phyloP scores from a whole-genome alignment of 2,888 invertebrate genomes.

The Zaprionus obscuricornis region DNA sequence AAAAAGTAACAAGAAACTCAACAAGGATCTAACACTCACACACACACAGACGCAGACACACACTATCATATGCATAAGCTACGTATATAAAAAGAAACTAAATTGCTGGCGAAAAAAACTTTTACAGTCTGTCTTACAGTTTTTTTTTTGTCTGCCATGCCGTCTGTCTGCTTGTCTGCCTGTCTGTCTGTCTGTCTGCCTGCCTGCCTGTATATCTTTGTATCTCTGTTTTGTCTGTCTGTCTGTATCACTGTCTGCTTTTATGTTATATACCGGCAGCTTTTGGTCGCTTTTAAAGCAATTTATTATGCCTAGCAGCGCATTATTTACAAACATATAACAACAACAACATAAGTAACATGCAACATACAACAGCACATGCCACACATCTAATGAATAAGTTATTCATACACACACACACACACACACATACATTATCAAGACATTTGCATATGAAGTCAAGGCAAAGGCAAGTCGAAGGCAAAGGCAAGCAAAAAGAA shows the following conservation, averaged over 20 bases:
- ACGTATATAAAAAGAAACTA: no score
- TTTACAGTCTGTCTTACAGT: slow-evolving; percentile 1
- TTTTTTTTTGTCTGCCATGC: background rate
- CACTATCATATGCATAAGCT: no score
- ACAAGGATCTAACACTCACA: slow-evolving; percentile 47
- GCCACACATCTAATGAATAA: slow-evolving; percentile 67
- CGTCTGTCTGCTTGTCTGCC: no score
- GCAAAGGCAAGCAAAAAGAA: slow-evolving; percentile 19
- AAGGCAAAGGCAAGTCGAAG: no score
- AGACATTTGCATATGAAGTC: slow-evolving; percentile 51
- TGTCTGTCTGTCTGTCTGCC: no score
- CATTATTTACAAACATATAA: slow-evolving; percentile 52
- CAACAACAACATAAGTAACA: slow-evolving; percentile 16
- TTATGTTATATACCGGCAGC: slow-evolving; percentile 45
- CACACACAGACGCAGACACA: no score
- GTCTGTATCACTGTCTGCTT: slow-evolving; percentile 2
- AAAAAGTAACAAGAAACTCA: slow-evolving; percentile 38
- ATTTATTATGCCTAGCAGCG: slow-evolving; percentile 68
- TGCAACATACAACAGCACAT: slow-evolving; percentile 13
- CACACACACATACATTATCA: slow-evolving; percentile 52
- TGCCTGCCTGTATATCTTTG: no score
- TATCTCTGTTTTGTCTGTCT: slow-evolving; percentile 23
- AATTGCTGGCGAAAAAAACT: slow-evolving; percentile 65
- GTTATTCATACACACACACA: slow-evolving; percentile 56
- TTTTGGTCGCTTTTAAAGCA: slow-evolving; percentile 70